Evolutionary conservation across 2,888 invertebrate genomes (phyloP), one percentile per base, ranked within the genome.

Genomic region (Ditula angustiorana): DNA sequence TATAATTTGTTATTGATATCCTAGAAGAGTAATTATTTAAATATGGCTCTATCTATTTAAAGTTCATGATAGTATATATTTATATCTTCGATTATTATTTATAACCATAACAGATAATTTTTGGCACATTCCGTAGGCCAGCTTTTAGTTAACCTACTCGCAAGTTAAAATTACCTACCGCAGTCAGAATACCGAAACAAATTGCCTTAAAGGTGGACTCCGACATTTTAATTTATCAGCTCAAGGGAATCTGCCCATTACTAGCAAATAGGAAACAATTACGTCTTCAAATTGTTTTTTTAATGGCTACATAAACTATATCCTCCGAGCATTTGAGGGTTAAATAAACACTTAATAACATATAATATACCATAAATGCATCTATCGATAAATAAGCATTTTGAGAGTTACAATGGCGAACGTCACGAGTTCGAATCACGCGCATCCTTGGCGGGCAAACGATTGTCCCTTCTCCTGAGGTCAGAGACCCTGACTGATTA

Each of bases 401-500:
- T 62, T 69, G 75, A 80, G 74, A 35, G 16, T 73, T 82, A 85
- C 81, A 83, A 60, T 56, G 35, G 52, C 19, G 46, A 4, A 7
- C 76, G 81, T 87, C 88, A 89, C 89, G 90, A 88, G 76, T 67
- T 61, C 23, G 61, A 68, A 78, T 81, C 89, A 87, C 87, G 88
- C 82, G 78, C 84, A 90, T 89, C 90, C 90, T 90, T 90, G 89
- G 80, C 74, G 68, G 63, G 71, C 71, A 71, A 77, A 79, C 78
- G 74, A 81, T 77, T 76, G 82, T 85, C 89, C 90, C 86, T 89
- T 90, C 90, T 90, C 87, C 76, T 69, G 73, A 75, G 84, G 83
- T 86, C 78, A 83, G 72, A 73, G 83, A 84, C 87, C 86, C 85
- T 87, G 83, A 85, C 77, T 78, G 69, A 70, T 74, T 72, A 71